Evolutionary conservation across 2,888 invertebrate species (phyloP).

Genomic region (Rhopalosiphum nymphaeae): DNA sequence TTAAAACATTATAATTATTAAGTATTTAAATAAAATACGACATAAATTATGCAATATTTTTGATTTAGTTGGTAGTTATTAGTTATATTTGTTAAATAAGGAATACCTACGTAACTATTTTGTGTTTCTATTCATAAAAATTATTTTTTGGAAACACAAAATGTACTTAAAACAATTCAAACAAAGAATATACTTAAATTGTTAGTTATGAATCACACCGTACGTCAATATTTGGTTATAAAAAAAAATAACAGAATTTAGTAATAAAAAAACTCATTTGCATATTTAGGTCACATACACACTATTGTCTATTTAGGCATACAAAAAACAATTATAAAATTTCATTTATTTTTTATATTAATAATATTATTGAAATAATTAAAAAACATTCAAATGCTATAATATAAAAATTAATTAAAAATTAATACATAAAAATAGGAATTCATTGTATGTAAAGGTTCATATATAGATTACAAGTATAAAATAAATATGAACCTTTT

Average conservation of each 20-base stretch:
- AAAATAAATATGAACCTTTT: constrained; percentile 7
- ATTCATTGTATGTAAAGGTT: no score
- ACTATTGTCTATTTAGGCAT: background rate
- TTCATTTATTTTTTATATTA: constrained; percentile 2
- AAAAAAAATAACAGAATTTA: background rate
- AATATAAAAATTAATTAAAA: constrained; percentile 28
- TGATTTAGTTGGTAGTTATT: background rate
- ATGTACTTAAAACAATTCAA: background rate
- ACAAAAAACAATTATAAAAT: background rate
- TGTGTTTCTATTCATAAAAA: background rate
- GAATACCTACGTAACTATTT: background rate
- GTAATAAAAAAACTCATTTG: background rate
- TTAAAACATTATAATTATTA: background rate
- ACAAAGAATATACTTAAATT: background rate
- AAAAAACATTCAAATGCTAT: background rate
- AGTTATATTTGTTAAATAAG: background rate
- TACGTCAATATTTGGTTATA: background rate
- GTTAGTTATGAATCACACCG: background rate
- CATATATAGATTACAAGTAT: background rate
- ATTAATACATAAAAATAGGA: constrained; percentile 4
- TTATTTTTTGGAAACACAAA: background rate
- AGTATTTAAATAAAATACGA: background rate
- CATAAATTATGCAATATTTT: background rate
- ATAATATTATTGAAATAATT: background rate
- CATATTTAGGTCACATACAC: background rate